Evolutionary conservation across 1,140 invertebrate species (phyloP).

Genomic region (Scaptomyza graminum): DNA sequence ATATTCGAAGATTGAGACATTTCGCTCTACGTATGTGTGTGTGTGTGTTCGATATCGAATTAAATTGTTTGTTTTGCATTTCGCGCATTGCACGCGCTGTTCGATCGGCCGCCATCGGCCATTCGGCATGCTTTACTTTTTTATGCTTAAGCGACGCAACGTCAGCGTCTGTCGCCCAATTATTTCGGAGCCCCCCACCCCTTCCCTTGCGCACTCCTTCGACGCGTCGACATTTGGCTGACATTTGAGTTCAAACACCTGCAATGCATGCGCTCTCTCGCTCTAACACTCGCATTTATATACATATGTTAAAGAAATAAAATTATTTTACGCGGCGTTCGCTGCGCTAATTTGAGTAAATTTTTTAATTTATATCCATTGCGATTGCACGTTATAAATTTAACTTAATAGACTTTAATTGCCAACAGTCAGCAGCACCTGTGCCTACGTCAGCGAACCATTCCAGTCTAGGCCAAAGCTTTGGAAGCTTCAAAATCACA

Average conservation of each 20-base stretch:
- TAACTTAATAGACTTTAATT: slow-evolving; percentile 71
- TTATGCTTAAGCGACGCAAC: slow-evolving; percentile 52
- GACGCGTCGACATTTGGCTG: slow-evolving; percentile 58
- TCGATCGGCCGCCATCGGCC: slow-evolving; percentile 43
- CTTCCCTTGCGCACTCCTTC: neutral
- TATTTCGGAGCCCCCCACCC: slow-evolving; percentile 51
- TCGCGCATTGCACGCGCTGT: slow-evolving; percentile 66
- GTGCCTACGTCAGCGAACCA: slow-evolving; percentile 3
- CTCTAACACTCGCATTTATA: slow-evolving; percentile 53
- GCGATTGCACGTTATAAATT: slow-evolving; percentile 60
- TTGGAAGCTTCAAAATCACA: neutral
- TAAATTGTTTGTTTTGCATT: slow-evolving; percentile 80
- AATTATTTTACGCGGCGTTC: slow-evolving; percentile 39
- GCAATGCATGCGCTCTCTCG: slow-evolving; percentile 62
- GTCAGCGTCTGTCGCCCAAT: slow-evolving; percentile 77
- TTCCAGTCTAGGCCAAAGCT: slow-evolving; percentile 36
- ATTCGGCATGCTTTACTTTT: slow-evolving; percentile 29
- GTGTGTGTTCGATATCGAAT: slow-evolving; percentile 49
- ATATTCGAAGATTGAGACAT: slow-evolving; percentile 73
- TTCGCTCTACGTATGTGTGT: slow-evolving; percentile 25
- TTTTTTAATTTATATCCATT: slow-evolving; percentile 63
- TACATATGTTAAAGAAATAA: neutral
- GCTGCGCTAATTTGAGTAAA: slow-evolving; percentile 74
- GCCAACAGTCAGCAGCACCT: slow-evolving; percentile 28
- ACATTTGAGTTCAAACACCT: slow-evolving; percentile 81